A percentile compares a stretch with the other conserved stretches of the same genome.
Evolutionary conservation across 1,140 invertebrate species (phyloP).

Genomic region (Caenorhabditis tropicalis): DNA sequence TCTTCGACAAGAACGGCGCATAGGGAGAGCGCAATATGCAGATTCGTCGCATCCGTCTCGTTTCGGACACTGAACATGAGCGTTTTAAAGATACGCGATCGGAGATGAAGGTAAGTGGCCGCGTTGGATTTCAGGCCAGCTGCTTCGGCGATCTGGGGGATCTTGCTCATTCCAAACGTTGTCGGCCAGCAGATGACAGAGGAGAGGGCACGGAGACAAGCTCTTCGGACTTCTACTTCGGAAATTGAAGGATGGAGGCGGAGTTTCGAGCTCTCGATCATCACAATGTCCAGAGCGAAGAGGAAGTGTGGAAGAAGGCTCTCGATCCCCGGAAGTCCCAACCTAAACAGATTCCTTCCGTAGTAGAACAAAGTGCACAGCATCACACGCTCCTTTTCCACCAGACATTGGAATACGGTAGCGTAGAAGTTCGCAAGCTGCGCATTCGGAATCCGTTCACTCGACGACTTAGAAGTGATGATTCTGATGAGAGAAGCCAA

Average conservation of each 20-base stretch:
- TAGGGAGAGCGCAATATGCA: conserved; percentile 81
- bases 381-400: conserved; percentile 72
- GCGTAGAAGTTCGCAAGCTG: conserved; percentile 94
- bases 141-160: conserved; percentile 50
- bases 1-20: conserved; percentile 63
- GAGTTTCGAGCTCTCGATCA: conserved; percentile 79
- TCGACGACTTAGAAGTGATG: conserved; percentile 93
- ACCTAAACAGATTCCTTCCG: conserved; percentile 79
- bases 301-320: conserved; percentile 88
- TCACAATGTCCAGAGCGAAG: conserved; percentile 84
- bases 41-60: conserved; percentile 85
- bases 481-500: conserved; percentile 91
- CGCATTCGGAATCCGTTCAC: conserved; percentile 89
- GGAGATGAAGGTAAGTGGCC: conserved; percentile 81
- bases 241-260: conserved; percentile 69
- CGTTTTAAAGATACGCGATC: conserved; percentile 83
- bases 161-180: conserved; percentile 61
- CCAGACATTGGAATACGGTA: conserved; percentile 85
- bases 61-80: conserved; percentile 85
- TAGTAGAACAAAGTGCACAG: conserved; percentile 70
- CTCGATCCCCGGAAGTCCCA: conserved; percentile 90
- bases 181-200: conserved; percentile 69
- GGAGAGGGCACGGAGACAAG: conserved; percentile 63
- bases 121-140: conserved; percentile 40
- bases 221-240: conserved; percentile 68